phyloP scores from a whole-genome alignment of 2,113 vertebrate genomes.

The Pteronura brasiliensis region DNA sequence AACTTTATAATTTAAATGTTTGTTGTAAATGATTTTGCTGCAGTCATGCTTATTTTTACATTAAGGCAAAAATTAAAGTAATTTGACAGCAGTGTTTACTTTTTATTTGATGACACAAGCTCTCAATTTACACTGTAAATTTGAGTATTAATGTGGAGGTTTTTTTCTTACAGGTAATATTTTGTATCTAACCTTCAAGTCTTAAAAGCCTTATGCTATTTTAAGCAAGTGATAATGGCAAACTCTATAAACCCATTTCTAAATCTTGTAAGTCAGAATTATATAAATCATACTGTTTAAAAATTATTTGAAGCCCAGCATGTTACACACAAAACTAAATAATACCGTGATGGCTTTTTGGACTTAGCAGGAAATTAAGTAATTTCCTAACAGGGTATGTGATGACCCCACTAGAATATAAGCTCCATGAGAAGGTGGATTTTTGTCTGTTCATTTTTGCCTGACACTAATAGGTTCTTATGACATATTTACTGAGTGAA shows the following conservation, averaged over 20 bases:
- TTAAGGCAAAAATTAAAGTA: slow-evolving; percentile 34
- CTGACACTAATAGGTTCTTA: not conserved
- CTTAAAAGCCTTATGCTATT: not conserved
- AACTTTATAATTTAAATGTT: slow-evolving; percentile 10
- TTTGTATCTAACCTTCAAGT: slow-evolving; percentile 9
- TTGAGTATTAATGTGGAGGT: not conserved
- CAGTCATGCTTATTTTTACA: not conserved
- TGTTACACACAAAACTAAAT: not conserved
- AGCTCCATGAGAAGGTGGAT: not conserved
- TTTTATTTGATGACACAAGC: slow-evolving; percentile 24
- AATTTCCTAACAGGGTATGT: slow-evolving; percentile 16
- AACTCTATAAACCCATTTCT: slow-evolving; percentile 18
- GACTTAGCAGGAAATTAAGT: not conserved
- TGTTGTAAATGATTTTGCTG: slow-evolving; percentile 6
- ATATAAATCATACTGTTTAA: slow-evolving; percentile 26
- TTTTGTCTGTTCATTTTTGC: slow-evolving; percentile 2
- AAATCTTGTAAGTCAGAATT: slow-evolving; percentile 25
- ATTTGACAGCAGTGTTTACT: not conserved
- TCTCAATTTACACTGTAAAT: slow-evolving; percentile 23
- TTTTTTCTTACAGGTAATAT: not conserved
- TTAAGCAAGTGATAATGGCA: not conserved
- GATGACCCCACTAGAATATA: not conserved
- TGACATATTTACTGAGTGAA: not conserved
- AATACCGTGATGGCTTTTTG: not conserved
- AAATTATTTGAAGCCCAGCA: slow-evolving; percentile 16